Percentiles rank a stretch among this genome's conserved stretches.
These are phyloP conservation scores for Hydrophis major DNA, from an alignment of 2,797 vertebrate species.

Conservation along the genomic window DNA sequence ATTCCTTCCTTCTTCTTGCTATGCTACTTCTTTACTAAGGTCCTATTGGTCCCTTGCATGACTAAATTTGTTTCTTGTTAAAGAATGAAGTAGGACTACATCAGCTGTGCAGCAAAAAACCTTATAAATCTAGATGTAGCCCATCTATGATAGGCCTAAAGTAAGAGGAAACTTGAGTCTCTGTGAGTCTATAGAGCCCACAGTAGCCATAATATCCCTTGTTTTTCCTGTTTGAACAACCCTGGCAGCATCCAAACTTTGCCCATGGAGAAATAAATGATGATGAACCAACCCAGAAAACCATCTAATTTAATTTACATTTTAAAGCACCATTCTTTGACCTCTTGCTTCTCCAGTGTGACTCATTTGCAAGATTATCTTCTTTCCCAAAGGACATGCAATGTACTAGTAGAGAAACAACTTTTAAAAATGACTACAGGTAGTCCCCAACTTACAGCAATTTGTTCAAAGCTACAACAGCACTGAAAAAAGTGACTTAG, in stretches of 20 bases:
- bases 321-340: not conserved
- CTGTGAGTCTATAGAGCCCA: not conserved
- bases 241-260: not conserved
- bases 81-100: not conserved
- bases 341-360: not conserved
- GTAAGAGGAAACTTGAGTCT: not conserved
- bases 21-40: not conserved
- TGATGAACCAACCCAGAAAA: not conserved
- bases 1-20: not conserved
- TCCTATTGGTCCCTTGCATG: not conserved
- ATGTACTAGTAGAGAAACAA: not conserved
- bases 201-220: not conserved
- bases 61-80: not conserved
- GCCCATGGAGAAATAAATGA: not conserved
- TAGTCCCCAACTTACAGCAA: not conserved
- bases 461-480: not conserved
- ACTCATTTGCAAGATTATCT: not conserved
- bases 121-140: not conserved
- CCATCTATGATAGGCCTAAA: not conserved
- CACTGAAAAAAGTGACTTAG: not conserved
- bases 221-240: not conserved
- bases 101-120: not conserved
- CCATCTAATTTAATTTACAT: not conserved
- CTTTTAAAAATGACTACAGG: not conserved
- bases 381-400: not conserved